Evolutionary conservation across 1,140 invertebrate genomes (phyloP), one percentile per base, ranked within the genome.

Genomic region (Drosophila orosa): DNA sequence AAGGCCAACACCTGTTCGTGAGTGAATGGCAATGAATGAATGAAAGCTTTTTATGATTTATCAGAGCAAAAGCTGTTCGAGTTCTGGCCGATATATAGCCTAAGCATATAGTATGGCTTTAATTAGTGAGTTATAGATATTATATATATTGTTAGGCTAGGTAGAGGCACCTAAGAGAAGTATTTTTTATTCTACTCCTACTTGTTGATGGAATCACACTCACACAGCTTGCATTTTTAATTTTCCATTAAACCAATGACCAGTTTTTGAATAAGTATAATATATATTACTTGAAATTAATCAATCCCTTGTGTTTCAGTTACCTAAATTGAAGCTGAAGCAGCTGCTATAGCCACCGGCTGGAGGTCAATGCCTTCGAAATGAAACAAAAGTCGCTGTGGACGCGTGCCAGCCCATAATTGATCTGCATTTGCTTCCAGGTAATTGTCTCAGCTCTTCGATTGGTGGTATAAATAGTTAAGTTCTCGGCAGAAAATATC

Each of bases 391-490:
- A 45, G 40, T 17, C 12, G 3, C 7, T 6, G 10, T 1, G 8
- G n/a, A 24, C 60, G 60, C 63, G 60, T 66, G 63, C 25, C 31
- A 17, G 8, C 5, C 0, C 7, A 35, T n/a, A 25, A 55, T 68
- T 29, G 37, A 54, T 17, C 63, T 42, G 24, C 27, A 9, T 15
- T 47, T 6, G 19, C 63, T 71, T 71, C 63, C 63, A 10, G 37
- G 62, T 37, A 29, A 29, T 69, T 69, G 62, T 69, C 9, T 10
- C 3, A 24, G 4, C 2, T 0, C 17, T 9, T 1, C 1, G 17
- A 22, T 33, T n/a, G 1, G 8, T 19, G 25, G 65, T 71, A 71
- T 71, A 71, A 69, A 71, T 56, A 71, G 35, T 27, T n/a, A 31
- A 19, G 47, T 22, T 12, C 1, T 5, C 8, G 4, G n/a, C 15